A percentile compares a stretch with the other conserved stretches of the same genome.
Evolutionary conservation across 2,113 vertebrate genomes (phyloP).

Genomic region (Hyperoodon ampullatus): DNA sequence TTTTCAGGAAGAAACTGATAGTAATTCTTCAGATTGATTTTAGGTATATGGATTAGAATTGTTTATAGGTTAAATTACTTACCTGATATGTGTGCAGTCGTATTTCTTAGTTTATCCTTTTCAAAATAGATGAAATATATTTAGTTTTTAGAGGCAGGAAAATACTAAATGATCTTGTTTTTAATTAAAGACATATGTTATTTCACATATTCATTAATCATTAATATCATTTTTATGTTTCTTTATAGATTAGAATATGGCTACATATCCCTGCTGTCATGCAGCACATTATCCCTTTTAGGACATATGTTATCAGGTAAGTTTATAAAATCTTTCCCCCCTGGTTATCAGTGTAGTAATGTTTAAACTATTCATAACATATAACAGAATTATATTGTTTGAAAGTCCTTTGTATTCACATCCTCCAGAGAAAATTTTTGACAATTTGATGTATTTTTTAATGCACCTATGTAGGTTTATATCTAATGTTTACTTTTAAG

Average conservation of each 20-base stretch:
- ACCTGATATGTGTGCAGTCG: neutral
- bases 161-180: constrained; percentile 37
- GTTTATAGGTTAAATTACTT: neutral
- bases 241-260: constrained; percentile 98
- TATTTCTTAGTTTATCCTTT: constrained; percentile 30
- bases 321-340: constrained; percentile 27
- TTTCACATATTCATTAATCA: neutral
- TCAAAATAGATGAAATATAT: neutral
- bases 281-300: constrained; percentile 99
- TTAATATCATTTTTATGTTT: constrained; percentile 73
- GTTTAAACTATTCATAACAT: constrained; percentile 1
- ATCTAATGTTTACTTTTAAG: constrained; percentile 40
- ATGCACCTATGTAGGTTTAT: neutral
- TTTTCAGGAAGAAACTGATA: neutral
- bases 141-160: neutral
- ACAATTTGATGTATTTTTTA: neutral
- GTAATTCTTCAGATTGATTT: neutral
- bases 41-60: neutral
- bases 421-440: neutral
- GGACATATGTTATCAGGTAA: constrained; percentile 98
- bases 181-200: neutral
- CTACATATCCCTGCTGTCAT: constrained; percentile 99
- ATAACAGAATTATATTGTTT: neutral
- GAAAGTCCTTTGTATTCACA: neutral
- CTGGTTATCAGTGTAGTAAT: neutral